A percentile compares a stretch with the other conserved stretches of the same genome.
Evolutionary conservation across 2,797 vertebrate species (phyloP).

Genomic region (Argya squamiceps): DNA sequence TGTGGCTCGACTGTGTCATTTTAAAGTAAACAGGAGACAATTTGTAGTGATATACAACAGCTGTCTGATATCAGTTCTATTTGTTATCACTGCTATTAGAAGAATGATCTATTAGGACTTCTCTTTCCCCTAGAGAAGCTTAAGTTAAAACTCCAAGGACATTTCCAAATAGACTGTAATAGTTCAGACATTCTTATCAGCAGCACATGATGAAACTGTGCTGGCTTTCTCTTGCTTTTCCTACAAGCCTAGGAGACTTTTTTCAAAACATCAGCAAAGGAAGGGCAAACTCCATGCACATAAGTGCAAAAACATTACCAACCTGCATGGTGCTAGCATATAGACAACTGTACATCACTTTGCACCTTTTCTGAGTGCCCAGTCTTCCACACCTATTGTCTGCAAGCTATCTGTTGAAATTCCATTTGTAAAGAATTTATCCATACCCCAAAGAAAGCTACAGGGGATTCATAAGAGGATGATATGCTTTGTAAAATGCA

Average conservation of each 20-base stretch:
- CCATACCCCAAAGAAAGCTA: neutral
- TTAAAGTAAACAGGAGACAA: constrained; percentile 35
- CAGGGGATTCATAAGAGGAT: neutral
- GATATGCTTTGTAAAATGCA: neutral
- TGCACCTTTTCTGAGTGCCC: neutral
- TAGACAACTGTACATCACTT: neutral
- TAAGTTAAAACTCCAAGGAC: constrained; percentile 62
- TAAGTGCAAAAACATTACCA: neutral
- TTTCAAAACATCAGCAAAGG: neutral
- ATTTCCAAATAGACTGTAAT: constrained; percentile 38
- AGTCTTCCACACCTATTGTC: neutral
- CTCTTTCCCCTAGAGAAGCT: constrained; percentile 41
- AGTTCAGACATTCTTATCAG: constrained; percentile 54
- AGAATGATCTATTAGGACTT: constrained; percentile 57
- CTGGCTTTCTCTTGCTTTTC: constrained; percentile 14
- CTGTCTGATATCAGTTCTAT: constrained; percentile 28
- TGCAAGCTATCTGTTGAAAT: neutral
- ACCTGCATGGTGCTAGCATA: neutral
- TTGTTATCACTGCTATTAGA: constrained; percentile 42
- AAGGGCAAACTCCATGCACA: neutral
- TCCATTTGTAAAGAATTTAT: neutral
- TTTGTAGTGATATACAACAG: constrained; percentile 43
- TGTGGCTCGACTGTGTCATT: neutral
- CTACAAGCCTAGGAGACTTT: neutral
- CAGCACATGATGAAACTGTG: constrained; percentile 10